Conservation (phyloP, 2,113 vertebrate species). For the Pygoscelis adeliae region DNA sequence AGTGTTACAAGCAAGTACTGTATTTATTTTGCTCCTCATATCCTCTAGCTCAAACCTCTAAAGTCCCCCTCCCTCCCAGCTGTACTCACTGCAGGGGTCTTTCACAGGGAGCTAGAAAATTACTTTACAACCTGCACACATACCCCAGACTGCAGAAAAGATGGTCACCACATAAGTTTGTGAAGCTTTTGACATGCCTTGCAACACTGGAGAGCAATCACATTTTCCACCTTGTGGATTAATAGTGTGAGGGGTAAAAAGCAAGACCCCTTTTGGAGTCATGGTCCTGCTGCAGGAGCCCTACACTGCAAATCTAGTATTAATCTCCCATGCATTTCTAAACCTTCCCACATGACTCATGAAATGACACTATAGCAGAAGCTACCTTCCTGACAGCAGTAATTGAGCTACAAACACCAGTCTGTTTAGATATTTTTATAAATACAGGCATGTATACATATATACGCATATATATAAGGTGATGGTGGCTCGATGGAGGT, state of each 20-base stretch:
- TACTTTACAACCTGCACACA: not conserved
- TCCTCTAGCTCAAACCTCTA: not conserved
- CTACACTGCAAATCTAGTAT: not conserved
- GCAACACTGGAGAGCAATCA: not conserved
- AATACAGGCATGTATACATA: not conserved
- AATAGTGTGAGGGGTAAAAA: not conserved
- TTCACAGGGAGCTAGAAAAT: not conserved
- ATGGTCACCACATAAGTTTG: not conserved
- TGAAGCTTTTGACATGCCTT: not conserved
- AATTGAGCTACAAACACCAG: not conserved
- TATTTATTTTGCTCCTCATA: not conserved
- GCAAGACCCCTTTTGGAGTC: not conserved
- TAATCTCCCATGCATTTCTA: not conserved
- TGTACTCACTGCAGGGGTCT: not conserved
- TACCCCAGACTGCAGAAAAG: not conserved
- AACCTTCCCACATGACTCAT: not conserved
- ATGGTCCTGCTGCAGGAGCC: not conserved
- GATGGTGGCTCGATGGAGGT: accelerated
- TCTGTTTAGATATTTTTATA: not conserved
- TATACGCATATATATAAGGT: not conserved
- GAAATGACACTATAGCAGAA: not conserved
- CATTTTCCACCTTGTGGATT: not conserved
- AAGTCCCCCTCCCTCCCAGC: not conserved
- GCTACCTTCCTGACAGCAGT: not conserved
- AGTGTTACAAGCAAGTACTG: not conserved